Evolutionary conservation across 2,888 invertebrate species (phyloP), one percentile per base, ranked within the genome.

Genomic region (Rotaria socialis): DNA sequence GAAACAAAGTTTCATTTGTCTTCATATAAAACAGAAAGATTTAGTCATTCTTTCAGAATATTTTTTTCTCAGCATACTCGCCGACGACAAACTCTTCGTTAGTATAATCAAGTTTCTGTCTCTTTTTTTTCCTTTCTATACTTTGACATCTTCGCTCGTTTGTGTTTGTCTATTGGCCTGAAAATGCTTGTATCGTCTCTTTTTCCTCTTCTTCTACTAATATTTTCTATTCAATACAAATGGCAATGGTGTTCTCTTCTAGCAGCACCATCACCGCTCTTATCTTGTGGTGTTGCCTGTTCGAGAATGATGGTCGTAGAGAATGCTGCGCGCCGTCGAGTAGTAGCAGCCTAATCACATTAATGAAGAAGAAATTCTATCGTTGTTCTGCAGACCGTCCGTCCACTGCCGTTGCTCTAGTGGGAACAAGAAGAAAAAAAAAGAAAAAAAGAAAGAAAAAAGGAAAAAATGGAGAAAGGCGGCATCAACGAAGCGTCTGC

Each of bases 71-170:
- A 67, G 67, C 16, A 35, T 41, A 35, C 35, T 67, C 35, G 67
- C 35, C 67, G 35, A 67, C 67, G 35, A 19, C 67, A 35, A 67
- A 35, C 67, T 67, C 35, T 67, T 67, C 35, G 60, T 6, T 27
- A 41, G 67, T 19, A 67, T 67, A 67, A 67, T 67, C 67, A 67
- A 67, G 67, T 67, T 67, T 67, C 35, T 67, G 35, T 67, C 35
- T 67, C 35, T 41, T 35, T 67, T 67, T 67, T 67, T 67, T 60
- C 58, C 67, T 19, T 67, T 67, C 67, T 67, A 41, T 67, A 67
- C 27, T 67, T 67, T 67, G 67, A 67, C 67, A 67, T 67, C 67
- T 67, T 67, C 35, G 67, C 67, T 35, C 67, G 67, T 67, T 67
- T 67, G 55, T 2, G 67, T 67, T 35, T 67, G 35, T 67, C 67